Evolutionary conservation across 2,797 vertebrate genomes (phyloP), one percentile per base, ranked within the genome.

Genomic region (Parauchenoglanis punctatus): DNA sequence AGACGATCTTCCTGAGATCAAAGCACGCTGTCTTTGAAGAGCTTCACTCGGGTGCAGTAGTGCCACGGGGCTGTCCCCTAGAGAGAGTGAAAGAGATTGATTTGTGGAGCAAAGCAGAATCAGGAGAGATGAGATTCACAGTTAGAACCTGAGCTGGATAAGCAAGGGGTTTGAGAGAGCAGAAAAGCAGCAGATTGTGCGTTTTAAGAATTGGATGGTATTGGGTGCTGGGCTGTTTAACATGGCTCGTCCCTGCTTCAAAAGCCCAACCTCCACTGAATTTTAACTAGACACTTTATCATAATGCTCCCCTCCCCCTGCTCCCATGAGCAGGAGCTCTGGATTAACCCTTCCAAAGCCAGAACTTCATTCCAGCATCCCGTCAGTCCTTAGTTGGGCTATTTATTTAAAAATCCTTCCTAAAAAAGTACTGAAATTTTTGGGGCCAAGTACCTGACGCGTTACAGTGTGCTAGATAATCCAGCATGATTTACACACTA

Each of bases 11-110:
- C 89, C 83, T 18, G 86, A 90, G 54, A 73, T 88, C 89, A 91
- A 86, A 90, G 89, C 91, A 90, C 87, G 65, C 56, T 90, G 89
- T 95, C 94, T 95, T 95, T 94, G 93, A 96, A 94, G 94, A 91
- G 90, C 86, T 92, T 90, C 90, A 88, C 87, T 92, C 88, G 90
- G 92, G 89, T 93, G 85, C 83, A 86, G 54, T 90, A 89, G 90
- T 92, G 89, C 93, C 95, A 95, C 94, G 94, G 93, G 95, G 94
- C 91, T 94, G 90, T 91, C 88, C 91, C 89, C 91, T 83, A 82
- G 86, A 67, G 89, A 90, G 72, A 83, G 7, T 23, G 40, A 58
- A 76, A 82, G 82, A 81, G 85, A 80, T 91, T 87, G 78, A 80
- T 78, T 87, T 85, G 70, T 58, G 59, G 61, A 31, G 75, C 58